Evolutionary conservation across 2,888 invertebrate species (phyloP).

Genomic region (Frankliniella intonsa): DNA sequence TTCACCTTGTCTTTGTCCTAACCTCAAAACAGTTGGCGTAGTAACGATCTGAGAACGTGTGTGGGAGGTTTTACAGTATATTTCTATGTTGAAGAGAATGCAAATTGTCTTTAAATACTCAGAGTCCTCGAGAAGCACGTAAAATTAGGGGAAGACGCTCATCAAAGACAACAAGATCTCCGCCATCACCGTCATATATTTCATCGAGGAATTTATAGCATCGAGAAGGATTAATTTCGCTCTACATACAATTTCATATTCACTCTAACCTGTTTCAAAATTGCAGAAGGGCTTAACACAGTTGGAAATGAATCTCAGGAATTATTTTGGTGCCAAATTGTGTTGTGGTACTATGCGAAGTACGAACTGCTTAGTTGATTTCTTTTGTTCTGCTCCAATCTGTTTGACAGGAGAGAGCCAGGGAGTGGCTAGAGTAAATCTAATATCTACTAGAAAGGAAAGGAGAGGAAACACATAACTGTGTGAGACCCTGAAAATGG

Average conservation of each 20-base stretch:
- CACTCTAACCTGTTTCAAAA: not conserved
- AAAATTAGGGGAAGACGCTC: not conserved
- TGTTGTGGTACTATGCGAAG: constrained; percentile 12
- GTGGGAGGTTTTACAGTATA: not conserved
- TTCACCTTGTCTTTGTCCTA: constrained; percentile 16
- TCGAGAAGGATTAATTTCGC: no score
- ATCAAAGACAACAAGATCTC: not conserved
- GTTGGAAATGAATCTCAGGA: not conserved
- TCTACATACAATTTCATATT: not conserved
- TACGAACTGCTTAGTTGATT: constrained; percentile 1
- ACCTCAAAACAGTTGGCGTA: not conserved
- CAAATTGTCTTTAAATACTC: not conserved
- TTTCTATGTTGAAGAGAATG: not conserved
- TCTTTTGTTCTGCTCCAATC: not conserved
- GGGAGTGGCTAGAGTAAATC: no score
- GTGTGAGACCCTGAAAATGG: no score
- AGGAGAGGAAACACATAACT: no score
- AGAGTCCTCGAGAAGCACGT: not conserved
- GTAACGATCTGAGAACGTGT: not conserved
- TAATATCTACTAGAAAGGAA: no score
- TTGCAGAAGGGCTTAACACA: not conserved
- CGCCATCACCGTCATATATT: no score
- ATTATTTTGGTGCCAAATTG: constrained; percentile 20
- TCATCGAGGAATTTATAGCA: no score
- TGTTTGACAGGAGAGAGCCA: not conserved